Conservation (phyloP, 2,797 vertebrate species). For the Telmatherina bonti region DNA sequence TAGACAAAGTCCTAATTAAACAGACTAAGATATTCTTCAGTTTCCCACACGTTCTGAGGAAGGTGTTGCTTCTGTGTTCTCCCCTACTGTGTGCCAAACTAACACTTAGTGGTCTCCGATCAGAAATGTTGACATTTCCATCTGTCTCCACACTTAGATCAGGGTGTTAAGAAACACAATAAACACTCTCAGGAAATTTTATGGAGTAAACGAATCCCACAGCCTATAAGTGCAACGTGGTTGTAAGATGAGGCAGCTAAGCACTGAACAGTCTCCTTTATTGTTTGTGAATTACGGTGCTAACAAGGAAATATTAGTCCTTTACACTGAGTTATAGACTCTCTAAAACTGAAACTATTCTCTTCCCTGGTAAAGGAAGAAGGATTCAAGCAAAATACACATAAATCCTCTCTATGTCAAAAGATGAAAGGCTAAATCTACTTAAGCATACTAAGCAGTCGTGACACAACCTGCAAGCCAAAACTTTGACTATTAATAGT, state of each 20-base stretch:
- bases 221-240: neutral
- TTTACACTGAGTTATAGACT: neutral
- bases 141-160: conserved; percentile 62
- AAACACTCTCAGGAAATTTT: conserved; percentile 18
- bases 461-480: neutral
- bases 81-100: conserved; percentile 51
- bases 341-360: no score
- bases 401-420: neutral
- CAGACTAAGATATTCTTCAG: conserved; percentile 46
- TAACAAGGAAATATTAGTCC: neutral
- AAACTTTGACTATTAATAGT: conserved; percentile 22
- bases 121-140: conserved; percentile 67
- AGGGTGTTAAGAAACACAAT: conserved; percentile 32
- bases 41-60: conserved; percentile 60
- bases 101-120: conserved; percentile 70
- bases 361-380: neutral
- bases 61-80: conserved; percentile 70
- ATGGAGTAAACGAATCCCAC: conserved; percentile 5
- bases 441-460: conserved; percentile 22
- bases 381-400: neutral
- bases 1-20: conserved; percentile 66
- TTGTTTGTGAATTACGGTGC: neutral
- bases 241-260: conserved; percentile 3
- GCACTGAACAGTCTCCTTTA: neutral
- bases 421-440: conserved; percentile 4